Conservation (phyloP, 2,797 vertebrate genomes). For the Cryptoblepharus egeriae region DNA sequence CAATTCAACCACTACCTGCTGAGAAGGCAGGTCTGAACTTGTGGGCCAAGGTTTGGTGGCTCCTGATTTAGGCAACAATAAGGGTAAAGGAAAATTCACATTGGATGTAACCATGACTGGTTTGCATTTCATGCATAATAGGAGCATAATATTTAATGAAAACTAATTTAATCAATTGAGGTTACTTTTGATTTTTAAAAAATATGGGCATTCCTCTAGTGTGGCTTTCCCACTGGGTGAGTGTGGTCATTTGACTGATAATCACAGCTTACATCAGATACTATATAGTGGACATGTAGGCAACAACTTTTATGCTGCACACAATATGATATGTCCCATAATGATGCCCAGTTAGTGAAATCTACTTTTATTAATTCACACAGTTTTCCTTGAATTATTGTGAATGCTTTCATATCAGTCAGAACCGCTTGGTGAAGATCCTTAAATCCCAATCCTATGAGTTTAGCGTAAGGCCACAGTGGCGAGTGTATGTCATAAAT, state of each 20-base stretch:
- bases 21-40: too few species aligned
- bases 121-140: not conserved
- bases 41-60: too few species aligned
- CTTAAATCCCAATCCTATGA: too few species aligned
- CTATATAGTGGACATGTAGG: not conserved
- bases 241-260: not conserved
- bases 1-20: too few species aligned
- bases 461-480: too few species aligned
- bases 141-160: not conserved
- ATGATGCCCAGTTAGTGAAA: not conserved
- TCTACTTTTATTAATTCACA: not conserved
- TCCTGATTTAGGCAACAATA: not conserved
- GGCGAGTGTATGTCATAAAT: too few species aligned
- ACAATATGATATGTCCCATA: not conserved
- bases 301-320: not conserved
- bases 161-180: not conserved
- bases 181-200: not conserved
- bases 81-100: not conserved
- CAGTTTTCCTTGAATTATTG: not conserved
- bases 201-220: not conserved
- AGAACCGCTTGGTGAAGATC: not conserved
- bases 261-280: not conserved
- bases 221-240: not conserved
- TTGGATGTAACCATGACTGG: not conserved
- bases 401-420: not conserved